phyloP scores from a whole-genome alignment of 2,888 invertebrate species.

The Eudasyphora cyanicolor region DNA sequence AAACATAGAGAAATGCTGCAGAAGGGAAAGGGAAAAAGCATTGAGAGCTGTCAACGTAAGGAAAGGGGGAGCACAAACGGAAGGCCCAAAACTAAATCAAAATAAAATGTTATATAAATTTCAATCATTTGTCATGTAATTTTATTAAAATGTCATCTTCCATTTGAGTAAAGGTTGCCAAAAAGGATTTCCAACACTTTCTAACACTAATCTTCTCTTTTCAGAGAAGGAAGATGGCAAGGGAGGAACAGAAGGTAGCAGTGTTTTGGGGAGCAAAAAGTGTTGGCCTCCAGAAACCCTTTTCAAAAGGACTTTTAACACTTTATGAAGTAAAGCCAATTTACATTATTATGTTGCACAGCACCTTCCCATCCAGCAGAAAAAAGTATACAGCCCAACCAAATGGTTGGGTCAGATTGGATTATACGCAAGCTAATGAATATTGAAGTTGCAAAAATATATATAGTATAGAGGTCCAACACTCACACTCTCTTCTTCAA shows the following conservation, averaged over 20 bases:
- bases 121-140: conserved; percentile 63
- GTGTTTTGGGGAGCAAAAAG: neutral
- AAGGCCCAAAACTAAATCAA: conserved; percentile 53
- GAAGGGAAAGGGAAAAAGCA: neutral
- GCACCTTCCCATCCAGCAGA: neutral
- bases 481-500: too few relatives aligned
- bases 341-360: conserved; percentile 55
- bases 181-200: conserved; percentile 40
- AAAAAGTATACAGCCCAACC: neutral
- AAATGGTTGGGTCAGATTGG: conserved; percentile 34
- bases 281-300: conserved; percentile 37
- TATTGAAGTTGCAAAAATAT: conserved; percentile 44
- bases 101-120: conserved; percentile 52
- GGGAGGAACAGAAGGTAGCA: neutral
- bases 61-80: neutral
- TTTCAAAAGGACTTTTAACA: conserved; percentile 59
- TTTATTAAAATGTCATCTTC: conserved; percentile 61
- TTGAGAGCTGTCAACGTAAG: too few relatives aligned
- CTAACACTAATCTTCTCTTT: conserved; percentile 6
- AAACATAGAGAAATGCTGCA: neutral
- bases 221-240: neutral
- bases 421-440: conserved; percentile 50
- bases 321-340: conserved; percentile 49
- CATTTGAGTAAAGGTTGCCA: conserved; percentile 12
- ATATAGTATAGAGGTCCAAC: conserved; percentile 6